Base-by-base conservation (phyloP, 2,888 invertebrate species). In the Nomada ferruginata region DNA sequence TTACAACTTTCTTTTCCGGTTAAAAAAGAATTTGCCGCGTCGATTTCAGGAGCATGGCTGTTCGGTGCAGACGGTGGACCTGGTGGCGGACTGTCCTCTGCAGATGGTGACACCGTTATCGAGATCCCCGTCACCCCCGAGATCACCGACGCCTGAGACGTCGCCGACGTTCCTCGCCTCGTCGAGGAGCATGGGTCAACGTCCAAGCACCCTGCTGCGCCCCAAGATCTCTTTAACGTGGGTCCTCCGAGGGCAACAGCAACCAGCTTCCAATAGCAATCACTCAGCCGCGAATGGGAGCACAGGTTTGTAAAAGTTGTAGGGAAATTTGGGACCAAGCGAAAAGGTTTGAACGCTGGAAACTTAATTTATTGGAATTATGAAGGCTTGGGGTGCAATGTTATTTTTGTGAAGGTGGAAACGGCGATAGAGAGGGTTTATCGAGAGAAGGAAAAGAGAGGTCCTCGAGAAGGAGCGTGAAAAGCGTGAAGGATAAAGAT, bases 141-240 rank as follows among this genome's bases (percentile, higher is more conserved):
- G 79, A 72, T 72, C 81, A 18, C 80, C 84, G 80, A 83, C 83
- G 44, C 81, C 87, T 50, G 68, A 85, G 79, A 86, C 80, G 82
- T 79, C 83, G 81, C 70, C 83, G 76, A 79, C 85, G 66, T 75
- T 73, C 71, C 68, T 79, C 47, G 65, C 82, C 42, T 69, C 77
- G 47, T 70, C 84, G 74, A 82, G 84, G 86, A 92, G 87, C 81
- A 93, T 93, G 93, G 93, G 93, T 71, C 93, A 93, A 85, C 89
- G 92, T 76, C 87, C 92, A 63, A 93, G 93, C 83, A 88, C 91
- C 55, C 80, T 90, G 42, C 85, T 91, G 82, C 91, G 92, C 89
- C 95, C 96, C 84, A 97, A 96, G 93, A 95, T 97, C 93, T 96
- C 97, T 76, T 94, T 97, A 76, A 96, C 96, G 71, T 97, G 97